Evolutionary conservation across 2,797 vertebrate species (phyloP).

Genomic region (Odontamblyopus rebecca): DNA sequence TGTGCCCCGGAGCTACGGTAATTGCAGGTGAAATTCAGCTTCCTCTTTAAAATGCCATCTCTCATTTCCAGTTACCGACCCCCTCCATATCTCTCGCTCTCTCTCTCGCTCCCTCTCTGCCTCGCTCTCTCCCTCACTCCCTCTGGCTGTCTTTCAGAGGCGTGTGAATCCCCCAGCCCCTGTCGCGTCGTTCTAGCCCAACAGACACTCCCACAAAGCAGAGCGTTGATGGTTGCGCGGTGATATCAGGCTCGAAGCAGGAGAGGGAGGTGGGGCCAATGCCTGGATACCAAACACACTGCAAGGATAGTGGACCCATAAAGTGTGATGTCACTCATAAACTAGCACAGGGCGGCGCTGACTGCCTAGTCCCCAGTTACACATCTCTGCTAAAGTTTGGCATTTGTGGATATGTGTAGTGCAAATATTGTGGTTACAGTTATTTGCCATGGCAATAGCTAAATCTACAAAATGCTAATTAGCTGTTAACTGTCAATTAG

Average conservation of each 20-base stretch:
- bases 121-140: constrained; percentile 48
- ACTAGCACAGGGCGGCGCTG: constrained; percentile 5
- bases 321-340: constrained; percentile 17
- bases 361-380: constrained; percentile 1
- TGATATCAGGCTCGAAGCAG: constrained; percentile 71
- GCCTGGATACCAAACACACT: constrained; percentile 45
- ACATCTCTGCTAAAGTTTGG: constrained; percentile 10
- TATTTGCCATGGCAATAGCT: background rate
- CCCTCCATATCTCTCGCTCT: constrained; percentile 66
- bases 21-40: constrained; percentile 86
- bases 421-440: background rate
- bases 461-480: constrained; percentile 8
- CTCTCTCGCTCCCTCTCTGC: constrained; percentile 46
- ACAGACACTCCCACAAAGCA: constrained; percentile 79
- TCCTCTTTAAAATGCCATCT: constrained; percentile 85
- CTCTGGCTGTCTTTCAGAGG: constrained; percentile 76
- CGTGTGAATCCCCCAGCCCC: constrained; percentile 78
- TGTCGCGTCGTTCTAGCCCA: constrained; percentile 73
- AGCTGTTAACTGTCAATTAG: constrained; percentile 1
- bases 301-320: constrained; percentile 18
- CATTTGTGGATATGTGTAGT: background rate
- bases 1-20: constrained; percentile 81
- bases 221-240: constrained; percentile 73
- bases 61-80: constrained; percentile 81
- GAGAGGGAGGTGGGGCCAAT: constrained; percentile 68